Conservation (phyloP, 1,140 invertebrate species). For the Laupala kohalensis region DNA sequence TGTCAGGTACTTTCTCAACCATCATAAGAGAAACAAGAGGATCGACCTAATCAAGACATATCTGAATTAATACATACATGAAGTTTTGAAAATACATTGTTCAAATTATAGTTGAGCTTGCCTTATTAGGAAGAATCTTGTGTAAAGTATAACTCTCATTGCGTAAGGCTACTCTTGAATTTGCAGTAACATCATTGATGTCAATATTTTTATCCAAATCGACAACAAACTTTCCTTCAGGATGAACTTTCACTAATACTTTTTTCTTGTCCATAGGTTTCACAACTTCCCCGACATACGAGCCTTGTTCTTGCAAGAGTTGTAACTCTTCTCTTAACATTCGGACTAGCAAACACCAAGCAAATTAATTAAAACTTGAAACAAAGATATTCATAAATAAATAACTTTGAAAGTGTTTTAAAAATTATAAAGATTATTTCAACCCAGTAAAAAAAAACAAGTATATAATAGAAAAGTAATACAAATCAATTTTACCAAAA, state of each 20-base stretch:
- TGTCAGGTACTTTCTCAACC: conserved; percentile 99
- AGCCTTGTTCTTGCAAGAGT: conserved; percentile 96
- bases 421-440: too few relatives aligned
- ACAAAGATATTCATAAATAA: not conserved
- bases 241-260: conserved; percentile 98
- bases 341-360: conserved; percentile 49
- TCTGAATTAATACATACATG: not conserved
- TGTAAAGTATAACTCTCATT: conserved; percentile 99
- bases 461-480: too few relatives aligned
- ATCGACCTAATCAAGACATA: conserved; percentile 59
- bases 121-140: conserved; percentile 98
- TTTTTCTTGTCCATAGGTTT: conserved; percentile 99
- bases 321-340: conserved; percentile 97
- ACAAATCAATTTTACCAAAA: too few relatives aligned
- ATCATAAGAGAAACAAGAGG: conserved; percentile 99
- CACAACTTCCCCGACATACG: conserved; percentile 98
- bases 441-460: too few relatives aligned
- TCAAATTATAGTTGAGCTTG: too few relatives aligned
- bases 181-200: conserved; percentile 94
- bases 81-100: not conserved
- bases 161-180: conserved; percentile 90
- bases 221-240: conserved; percentile 99
- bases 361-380: not conserved
- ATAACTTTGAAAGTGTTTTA: too few relatives aligned
- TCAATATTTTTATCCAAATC: conserved; percentile 99